A percentile compares a stretch with the other conserved stretches of the same genome.
Conservation (phyloP, 2,888 invertebrate genomes). For the Lissonota sp. region DNA sequence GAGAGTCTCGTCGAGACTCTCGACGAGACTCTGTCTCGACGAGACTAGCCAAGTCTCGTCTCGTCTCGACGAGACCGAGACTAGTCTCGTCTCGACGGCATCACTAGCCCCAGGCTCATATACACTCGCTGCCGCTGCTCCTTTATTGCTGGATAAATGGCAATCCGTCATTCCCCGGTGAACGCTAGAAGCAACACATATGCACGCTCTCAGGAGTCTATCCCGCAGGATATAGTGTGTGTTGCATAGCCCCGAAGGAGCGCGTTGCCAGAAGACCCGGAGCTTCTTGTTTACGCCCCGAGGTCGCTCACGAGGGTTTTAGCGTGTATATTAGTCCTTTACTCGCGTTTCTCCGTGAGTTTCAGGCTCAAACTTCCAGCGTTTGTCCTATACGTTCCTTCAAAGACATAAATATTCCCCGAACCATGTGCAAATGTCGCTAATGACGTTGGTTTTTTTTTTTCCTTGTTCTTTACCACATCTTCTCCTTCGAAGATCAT, state of each 20-base stretch:
- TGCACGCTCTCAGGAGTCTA: slow-evolving; percentile 13
- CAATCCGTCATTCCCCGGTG: slow-evolving; percentile 18
- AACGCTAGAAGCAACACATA: slow-evolving; percentile 27
- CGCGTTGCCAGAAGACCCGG: slow-evolving; percentile 8
- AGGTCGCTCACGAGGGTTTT: slow-evolving; percentile 1
- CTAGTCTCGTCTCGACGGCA: too few species aligned
- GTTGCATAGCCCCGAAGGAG: slow-evolving; percentile 1
- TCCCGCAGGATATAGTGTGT: slow-evolving; percentile 12
- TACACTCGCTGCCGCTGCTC: slow-evolving; percentile 18
- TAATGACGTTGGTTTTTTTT: slow-evolving; percentile 60
- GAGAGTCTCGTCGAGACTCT: too few species aligned
- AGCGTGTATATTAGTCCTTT: slow-evolving; percentile 26
- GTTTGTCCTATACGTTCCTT: slow-evolving; percentile 30
- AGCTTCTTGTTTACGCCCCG: slow-evolving; percentile 10
- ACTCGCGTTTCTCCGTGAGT: slow-evolving; percentile 31
- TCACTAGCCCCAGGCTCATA: not conserved
- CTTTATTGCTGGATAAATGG: slow-evolving; percentile 45
- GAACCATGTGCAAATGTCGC: slow-evolving; percentile 68
- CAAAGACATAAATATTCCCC: slow-evolving; percentile 63
- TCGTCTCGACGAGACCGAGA: too few species aligned
- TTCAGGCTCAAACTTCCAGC: slow-evolving; percentile 34
- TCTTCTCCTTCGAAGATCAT: slow-evolving; percentile 16
- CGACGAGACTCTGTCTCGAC: too few species aligned
- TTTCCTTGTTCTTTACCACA: not conserved
- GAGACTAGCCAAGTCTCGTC: too few species aligned